These are phyloP conservation scores for Lipotes vexillifer DNA, from an alignment of 2,113 vertebrate genomes.

Conservation along the genomic window DNA sequence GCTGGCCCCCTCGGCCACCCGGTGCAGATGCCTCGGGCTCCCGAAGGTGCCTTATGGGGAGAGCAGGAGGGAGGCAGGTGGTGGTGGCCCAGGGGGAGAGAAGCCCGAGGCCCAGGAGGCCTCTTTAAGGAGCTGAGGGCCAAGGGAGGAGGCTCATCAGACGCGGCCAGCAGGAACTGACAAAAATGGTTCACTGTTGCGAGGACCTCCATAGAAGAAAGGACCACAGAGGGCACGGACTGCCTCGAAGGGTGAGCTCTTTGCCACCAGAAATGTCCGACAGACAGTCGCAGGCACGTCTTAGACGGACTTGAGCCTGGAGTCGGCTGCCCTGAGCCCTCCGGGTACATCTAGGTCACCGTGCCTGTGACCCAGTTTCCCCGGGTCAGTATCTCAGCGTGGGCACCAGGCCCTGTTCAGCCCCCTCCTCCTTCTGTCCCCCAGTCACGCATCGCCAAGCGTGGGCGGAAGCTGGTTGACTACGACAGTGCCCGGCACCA, in stretches of 20 bases:
- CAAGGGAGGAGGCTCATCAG: not conserved
- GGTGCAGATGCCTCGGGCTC: not conserved
- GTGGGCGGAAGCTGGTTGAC: conserved; percentile 97
- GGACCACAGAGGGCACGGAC: not conserved
- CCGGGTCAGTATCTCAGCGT: not conserved
- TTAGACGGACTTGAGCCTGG: not conserved
- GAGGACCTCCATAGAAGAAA: not conserved
- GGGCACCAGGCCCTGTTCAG: not conserved
- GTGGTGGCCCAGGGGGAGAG: not conserved
- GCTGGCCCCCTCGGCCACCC: too few relatives aligned
- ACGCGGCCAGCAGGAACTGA: not conserved
- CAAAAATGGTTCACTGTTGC: not conserved
- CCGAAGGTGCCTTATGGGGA: too few relatives aligned
- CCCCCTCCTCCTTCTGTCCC: not conserved
- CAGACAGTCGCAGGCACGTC: fast-evolving
- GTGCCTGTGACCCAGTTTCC: not conserved
- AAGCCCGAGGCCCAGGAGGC: not conserved
- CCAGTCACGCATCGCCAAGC: conserved; percentile 95
- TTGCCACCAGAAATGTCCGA: not conserved
- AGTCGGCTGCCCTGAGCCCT: not conserved
- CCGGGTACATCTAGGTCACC: fast-evolving
- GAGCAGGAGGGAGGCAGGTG: not conserved
- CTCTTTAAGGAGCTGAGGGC: not conserved
- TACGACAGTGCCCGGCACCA: conserved; percentile 97
- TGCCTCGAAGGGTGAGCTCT: not conserved